Conservation (phyloP, 2,797 vertebrate species). For the Anableps anableps region DNA sequence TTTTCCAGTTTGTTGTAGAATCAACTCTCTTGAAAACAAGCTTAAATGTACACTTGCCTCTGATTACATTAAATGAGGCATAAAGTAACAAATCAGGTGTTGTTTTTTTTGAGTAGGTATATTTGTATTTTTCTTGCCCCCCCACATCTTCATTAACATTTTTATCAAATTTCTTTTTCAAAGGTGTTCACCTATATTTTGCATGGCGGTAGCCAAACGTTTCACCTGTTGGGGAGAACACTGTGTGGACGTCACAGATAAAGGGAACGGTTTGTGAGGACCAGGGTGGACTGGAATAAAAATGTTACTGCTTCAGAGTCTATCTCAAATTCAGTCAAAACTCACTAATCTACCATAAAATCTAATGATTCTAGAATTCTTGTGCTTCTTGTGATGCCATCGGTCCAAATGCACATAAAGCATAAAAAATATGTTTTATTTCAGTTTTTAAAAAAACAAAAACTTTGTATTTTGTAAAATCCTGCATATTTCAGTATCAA, state of each 20-base stretch:
- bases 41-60: background rate
- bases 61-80: background rate
- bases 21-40: background rate
- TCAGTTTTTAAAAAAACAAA: background rate
- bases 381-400: background rate
- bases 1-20: background rate
- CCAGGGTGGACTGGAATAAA: background rate
- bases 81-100: background rate
- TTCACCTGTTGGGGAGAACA: background rate
- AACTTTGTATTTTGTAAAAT: background rate
- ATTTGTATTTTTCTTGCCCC: background rate
- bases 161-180: background rate
- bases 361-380: background rate
- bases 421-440: background rate
- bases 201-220: background rate
- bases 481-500: background rate
- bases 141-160: background rate
- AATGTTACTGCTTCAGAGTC: background rate
- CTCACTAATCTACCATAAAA: background rate
- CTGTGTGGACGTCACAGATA: background rate
- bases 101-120: background rate
- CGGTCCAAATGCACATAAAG: background rate
- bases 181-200: background rate
- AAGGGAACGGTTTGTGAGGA: background rate
- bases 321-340: background rate